Base-by-base conservation (phyloP, 2,888 invertebrate species). In the Pyrrhosoma nymphula region DNA sequence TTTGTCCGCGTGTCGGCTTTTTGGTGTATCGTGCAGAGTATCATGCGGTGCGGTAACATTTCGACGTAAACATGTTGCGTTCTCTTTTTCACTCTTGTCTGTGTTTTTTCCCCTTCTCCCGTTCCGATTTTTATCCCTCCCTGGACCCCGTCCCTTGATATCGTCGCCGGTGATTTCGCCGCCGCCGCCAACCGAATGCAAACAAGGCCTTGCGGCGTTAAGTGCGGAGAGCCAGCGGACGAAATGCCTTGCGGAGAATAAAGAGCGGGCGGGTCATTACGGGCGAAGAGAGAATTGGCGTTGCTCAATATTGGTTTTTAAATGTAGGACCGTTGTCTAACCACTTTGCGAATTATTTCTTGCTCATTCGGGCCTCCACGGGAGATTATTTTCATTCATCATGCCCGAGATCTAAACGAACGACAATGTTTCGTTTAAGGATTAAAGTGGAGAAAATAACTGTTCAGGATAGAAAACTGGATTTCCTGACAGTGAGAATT, bases 41-140 rank as follows among this genome's bases (percentile, higher is more conserved):
- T 69, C 93, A 35, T 82, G 93, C 93, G 93, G 93, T 93, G n/a
- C 47, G n/a, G 93, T 93, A 75, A 69, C 63, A 47, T n/a, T 69
- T 93, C 47, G 93, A 69, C 93, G 93, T 47, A 47, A 75, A 69
- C 93, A 69, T 93, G 93, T 93, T 69, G 63, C 69, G 75, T 69
- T 39, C 89, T 55, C 26, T n/a, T 89, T 56, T 55, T 89, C 47
- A 89, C 89, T n/a, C 88, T 35, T 23, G 16, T 3, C 14, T 18
- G 20, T 47, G 39, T 56, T 55, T 56, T n/a, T 14, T 56, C 26
- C 35, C 82, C 23, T 82, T 55, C 26, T 23, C 26, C 26, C 12
- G 47, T 47, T 47, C 47, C 47, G 2, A 47, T 47, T 47, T 47
- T 47, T 47, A 47, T 47, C 47, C 47, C 47, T 47, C 47, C 47